Percentiles rank a stretch among this genome's conserved stretches.
Conservation (phyloP, 2,888 invertebrate genomes). For the Cheiracanthium punctorium region DNA sequence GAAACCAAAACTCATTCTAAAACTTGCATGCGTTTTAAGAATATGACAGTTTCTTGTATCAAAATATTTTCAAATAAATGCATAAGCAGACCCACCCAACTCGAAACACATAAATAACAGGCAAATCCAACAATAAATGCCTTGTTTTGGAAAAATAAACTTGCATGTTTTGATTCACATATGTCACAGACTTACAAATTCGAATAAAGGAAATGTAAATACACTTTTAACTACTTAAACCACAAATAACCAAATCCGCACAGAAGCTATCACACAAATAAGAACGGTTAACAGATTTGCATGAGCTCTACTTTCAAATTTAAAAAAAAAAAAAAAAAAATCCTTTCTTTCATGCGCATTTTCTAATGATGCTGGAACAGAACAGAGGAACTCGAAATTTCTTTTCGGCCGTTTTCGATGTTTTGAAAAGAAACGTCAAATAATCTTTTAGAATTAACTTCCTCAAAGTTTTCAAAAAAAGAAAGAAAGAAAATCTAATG, state of each 20-base stretch:
- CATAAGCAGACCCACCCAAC: too few species aligned
- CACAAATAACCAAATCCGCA: not conserved
- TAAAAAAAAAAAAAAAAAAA: too few species aligned
- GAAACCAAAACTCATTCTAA: too few species aligned
- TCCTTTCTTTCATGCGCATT: not conserved
- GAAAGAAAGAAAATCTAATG: constrained; percentile 16
- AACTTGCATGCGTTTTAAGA: too few species aligned
- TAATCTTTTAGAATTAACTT: constrained; percentile 17
- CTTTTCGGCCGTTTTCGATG: constrained; percentile 16
- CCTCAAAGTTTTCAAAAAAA: constrained; percentile 46
- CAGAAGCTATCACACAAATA: not conserved
- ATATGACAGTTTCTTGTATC: too few species aligned
- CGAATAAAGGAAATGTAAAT: not conserved
- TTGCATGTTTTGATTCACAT: too few species aligned
- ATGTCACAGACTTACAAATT: too few species aligned
- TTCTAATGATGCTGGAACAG: not conserved
- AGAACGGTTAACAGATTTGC: not conserved
- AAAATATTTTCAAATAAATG: too few species aligned
- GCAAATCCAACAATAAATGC: too few species aligned
- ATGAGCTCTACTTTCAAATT: not conserved
- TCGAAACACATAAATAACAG: too few species aligned
- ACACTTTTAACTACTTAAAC: not conserved
- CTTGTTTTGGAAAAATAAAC: too few species aligned
- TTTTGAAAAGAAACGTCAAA: constrained; percentile 45
- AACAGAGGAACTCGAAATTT: not conserved